Conservation (phyloP, 2,797 vertebrate species). For the Stomatorhinus walkeri region DNA sequence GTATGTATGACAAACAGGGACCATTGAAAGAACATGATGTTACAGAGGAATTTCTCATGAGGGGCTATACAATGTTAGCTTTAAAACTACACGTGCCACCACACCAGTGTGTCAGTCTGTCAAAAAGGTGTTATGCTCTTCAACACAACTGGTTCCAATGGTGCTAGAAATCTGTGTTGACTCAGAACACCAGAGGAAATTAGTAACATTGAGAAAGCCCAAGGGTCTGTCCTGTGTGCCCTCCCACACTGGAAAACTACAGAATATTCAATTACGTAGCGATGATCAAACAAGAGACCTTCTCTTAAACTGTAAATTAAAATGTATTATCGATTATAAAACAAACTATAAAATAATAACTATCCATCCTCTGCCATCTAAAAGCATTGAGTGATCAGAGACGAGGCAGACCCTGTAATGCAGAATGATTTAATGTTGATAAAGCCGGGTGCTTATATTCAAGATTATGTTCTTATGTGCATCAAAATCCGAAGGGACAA, state of each 20-base stretch:
- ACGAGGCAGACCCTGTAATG: too few relatives aligned
- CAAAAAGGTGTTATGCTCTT: constrained; percentile 25
- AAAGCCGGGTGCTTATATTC: too few relatives aligned
- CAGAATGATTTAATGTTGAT: too few relatives aligned
- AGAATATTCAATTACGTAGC: not conserved
- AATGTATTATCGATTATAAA: not conserved
- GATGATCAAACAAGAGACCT: not conserved
- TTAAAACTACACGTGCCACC: not conserved
- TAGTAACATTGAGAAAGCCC: constrained; percentile 34
- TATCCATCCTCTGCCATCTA: not conserved
- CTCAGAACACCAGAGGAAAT: constrained; percentile 52
- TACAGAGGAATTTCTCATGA: not conserved
- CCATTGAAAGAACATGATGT: not conserved
- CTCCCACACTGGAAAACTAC: not conserved
- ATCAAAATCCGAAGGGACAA: too few relatives aligned
- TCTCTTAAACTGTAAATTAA: not conserved
- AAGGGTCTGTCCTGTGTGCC: not conserved
- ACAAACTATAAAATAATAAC: not conserved
- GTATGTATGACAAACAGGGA: not conserved
- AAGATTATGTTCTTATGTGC: too few relatives aligned
- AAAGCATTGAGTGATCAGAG: too few relatives aligned
- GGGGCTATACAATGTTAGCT: not conserved
- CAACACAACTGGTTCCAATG: constrained; percentile 48
- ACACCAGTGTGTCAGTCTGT: not conserved
- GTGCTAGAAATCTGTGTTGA: constrained; percentile 44